These are phyloP conservation scores for Sigmodon hispidus DNA, from an alignment of 2,113 vertebrate species.

Conservation along the genomic window DNA sequence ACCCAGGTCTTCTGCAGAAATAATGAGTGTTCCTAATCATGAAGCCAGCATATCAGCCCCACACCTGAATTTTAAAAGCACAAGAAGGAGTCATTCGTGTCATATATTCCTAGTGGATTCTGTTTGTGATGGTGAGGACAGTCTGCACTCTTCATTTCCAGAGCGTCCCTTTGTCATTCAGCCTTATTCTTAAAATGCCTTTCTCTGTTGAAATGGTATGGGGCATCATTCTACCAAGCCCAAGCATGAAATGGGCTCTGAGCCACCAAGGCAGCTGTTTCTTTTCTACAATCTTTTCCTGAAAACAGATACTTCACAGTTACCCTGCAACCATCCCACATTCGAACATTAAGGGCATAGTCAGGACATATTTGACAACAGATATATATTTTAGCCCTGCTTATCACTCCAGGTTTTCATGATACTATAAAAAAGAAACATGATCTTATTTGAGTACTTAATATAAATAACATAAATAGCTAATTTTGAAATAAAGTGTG, in stretches of 20 bases:
- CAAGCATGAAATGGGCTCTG: background rate
- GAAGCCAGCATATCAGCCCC: background rate
- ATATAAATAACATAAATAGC: background rate
- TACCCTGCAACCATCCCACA: rapidly evolving
- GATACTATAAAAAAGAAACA: background rate
- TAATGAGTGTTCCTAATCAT: background rate
- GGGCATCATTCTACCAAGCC: background rate
- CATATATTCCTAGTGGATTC: background rate
- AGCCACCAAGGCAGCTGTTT: background rate
- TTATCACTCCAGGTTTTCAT: background rate
- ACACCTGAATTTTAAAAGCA: background rate
- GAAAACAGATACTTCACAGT: background rate
- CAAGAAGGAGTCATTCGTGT: background rate
- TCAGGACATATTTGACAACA: background rate
- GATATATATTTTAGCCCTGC: rapidly evolving
- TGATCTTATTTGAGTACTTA: background rate
- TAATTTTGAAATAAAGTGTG: background rate
- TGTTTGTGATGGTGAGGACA: background rate
- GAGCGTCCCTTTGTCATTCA: background rate
- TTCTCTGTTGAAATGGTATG: background rate
- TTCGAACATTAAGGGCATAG: background rate
- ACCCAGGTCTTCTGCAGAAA: background rate
- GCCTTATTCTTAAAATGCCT: background rate
- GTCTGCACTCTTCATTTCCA: background rate
- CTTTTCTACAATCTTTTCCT: background rate